Evolutionary conservation across 2,797 vertebrate genomes (phyloP), one percentile per base, ranked within the genome.

Genomic region (Pangasius djambal): DNA sequence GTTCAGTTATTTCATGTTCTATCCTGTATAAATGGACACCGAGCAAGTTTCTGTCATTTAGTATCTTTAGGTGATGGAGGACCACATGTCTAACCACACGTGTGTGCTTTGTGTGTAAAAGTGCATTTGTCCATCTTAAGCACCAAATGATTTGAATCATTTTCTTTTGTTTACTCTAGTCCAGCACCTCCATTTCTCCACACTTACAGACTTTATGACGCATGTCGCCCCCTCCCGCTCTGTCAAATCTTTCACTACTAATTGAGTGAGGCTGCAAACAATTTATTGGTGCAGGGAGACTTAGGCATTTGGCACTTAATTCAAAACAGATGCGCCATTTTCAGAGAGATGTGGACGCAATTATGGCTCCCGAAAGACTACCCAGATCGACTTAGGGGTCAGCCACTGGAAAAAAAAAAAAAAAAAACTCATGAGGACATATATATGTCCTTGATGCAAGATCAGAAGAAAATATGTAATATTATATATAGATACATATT

Each of bases 231-330:
- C 77, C 86, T 9, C 50, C 75, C 86, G 55, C 55, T 86, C 88
- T 87, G 59, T 90, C 91, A 91, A 87, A 92, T 89, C 90, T 89
- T 90, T 90, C 63, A 69, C 89, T 91, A 86, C 91, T 94, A 92
- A 93, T 93, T 92, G 91, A 87, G 82, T 74, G 83, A 91, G 90
- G 90, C 92, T 94, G 92, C 91, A 91, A 91, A 91, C 90, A 90
- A 92, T 92, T 93, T 92, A 91, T 90, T 88, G 88, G 85, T 81
- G 78, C 88, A 89, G 74, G 87, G 88, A 91, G 92, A 88, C 87
- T 83, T 88, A 92, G 87, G 70, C 86, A 89, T 89, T 91, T 92
- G 90, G 81, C 82, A 65, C 18, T 83, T 93, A 92, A 92, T 90
- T 90, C 63, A 91, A 93, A 94, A 91, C 91, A 93, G 87, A 91